phyloP scores from a whole-genome alignment of 2,888 invertebrate genomes.

The Crematogaster levior region DNA sequence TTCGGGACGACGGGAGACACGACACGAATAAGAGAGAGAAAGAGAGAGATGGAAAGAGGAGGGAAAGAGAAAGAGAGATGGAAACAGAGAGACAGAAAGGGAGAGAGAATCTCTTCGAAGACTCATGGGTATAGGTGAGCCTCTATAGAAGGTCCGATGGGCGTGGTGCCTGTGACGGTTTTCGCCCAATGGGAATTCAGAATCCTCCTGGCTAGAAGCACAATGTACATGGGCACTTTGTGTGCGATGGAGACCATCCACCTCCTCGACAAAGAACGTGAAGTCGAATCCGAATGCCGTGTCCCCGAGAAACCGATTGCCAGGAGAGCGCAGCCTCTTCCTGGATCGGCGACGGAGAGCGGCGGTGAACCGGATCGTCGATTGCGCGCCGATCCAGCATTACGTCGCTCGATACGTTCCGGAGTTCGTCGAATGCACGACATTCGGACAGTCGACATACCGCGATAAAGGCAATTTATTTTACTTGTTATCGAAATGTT shows the following conservation, averaged over 20 bases:
- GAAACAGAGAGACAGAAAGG: conserved; percentile 33
- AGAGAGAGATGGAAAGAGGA: background rate
- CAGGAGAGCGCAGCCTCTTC: conserved; percentile 64
- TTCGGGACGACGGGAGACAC: conserved; percentile 42
- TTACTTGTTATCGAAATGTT: background rate
- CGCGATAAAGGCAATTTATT: background rate
- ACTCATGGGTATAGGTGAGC: conserved; percentile 74
- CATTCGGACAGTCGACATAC: background rate
- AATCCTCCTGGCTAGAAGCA: conserved; percentile 83
- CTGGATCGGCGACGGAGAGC: conserved; percentile 45
- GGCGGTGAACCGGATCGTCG: conserved; percentile 24
- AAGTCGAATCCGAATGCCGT: conserved; percentile 77
- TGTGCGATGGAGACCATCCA: conserved; percentile 75
- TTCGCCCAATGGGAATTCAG: conserved; percentile 83
- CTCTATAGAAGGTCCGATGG: conserved; percentile 78
- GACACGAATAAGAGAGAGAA: conserved; percentile 44
- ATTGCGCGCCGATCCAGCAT: conserved; percentile 33
- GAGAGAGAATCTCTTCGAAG: conserved; percentile 59
- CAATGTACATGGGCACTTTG: conserved; percentile 80
- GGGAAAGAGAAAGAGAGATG: background rate
- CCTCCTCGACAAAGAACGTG: conserved; percentile 76
- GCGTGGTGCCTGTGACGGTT: conserved; percentile 82
- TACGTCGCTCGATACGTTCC: conserved; percentile 32
- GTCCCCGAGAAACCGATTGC: conserved; percentile 61
- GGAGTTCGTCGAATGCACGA: background rate